Evolutionary conservation across 1,140 invertebrate genomes (phyloP).

Genomic region (Heliconius melpomene): DNA sequence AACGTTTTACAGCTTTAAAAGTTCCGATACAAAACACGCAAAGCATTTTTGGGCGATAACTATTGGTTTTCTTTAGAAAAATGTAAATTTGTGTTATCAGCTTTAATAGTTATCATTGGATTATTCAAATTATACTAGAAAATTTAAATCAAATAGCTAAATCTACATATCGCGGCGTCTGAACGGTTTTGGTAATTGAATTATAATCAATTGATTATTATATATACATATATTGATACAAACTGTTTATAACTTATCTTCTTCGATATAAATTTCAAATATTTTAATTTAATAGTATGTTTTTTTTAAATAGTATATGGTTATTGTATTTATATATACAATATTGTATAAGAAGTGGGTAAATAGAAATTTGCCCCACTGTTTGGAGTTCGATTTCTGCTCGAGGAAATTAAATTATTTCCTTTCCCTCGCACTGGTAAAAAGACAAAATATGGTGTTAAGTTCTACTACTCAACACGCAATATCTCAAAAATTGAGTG

Average conservation of each 20-base stretch:
- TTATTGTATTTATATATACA: no score
- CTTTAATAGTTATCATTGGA: conserved; percentile 15
- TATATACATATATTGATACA: conserved; percentile 6
- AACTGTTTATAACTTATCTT: conserved; percentile 3
- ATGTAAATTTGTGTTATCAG: conserved; percentile 16
- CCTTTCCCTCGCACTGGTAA: no score
- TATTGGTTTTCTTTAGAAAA: conserved; percentile 11
- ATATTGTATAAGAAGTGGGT: no score
- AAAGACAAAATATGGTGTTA: no score
- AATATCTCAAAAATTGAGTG: no score
- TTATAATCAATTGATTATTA: conserved; percentile 20
- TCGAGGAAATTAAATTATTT: no score
- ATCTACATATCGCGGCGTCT: conserved; percentile 16
- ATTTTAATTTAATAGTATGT: background rate
- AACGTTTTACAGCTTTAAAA: no score
- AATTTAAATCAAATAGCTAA: conserved; percentile 22
- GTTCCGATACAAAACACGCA: no score
- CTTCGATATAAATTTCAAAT: background rate
- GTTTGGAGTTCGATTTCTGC: no score
- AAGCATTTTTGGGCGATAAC: background rate
- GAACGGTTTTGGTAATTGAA: conserved; percentile 14
- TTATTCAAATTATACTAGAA: conserved; percentile 21
- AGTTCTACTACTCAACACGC: no score
- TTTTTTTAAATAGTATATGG: no score
- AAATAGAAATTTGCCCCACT: no score